Conservation (phyloP, 2,113 vertebrate genomes). For the Amphiprion ocellaris region DNA sequence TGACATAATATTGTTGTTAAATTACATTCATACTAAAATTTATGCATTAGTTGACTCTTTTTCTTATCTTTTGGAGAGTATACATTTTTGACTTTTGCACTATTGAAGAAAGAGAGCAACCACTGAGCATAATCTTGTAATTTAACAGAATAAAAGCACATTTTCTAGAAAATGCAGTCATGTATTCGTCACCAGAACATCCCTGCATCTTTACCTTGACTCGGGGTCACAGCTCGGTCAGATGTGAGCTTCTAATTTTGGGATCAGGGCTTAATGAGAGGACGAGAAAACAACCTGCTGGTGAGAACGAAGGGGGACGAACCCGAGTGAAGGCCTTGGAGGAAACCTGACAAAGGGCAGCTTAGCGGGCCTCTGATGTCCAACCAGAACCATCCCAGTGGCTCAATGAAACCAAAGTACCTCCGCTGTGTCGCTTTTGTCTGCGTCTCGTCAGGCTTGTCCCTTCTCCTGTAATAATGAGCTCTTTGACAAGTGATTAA, state of each 20-base stretch:
- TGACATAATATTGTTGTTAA: too few species aligned
- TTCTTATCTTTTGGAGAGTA: too few species aligned
- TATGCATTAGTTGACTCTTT: too few species aligned
- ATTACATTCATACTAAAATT: too few species aligned
- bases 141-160: not conserved
- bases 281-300: slow-evolving; percentile 72
- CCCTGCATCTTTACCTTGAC: slow-evolving; percentile 18
- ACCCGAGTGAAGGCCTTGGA: slow-evolving; percentile 59
- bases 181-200: not conserved
- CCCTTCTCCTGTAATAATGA: slow-evolving; percentile 58
- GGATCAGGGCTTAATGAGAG: slow-evolving; percentile 80
- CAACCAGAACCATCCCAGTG: slow-evolving; percentile 44
- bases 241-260: slow-evolving; percentile 64
- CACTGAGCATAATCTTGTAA: too few species aligned
- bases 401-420: slow-evolving; percentile 57
- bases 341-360: slow-evolving; percentile 69
- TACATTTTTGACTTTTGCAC: not conserved
- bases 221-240: slow-evolving; percentile 70
- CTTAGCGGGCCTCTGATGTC: slow-evolving; percentile 75
- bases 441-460: slow-evolving; percentile 33
- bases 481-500: slow-evolving; percentile 67
- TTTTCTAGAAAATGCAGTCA: not conserved
- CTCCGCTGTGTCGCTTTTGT: slow-evolving; percentile 68
- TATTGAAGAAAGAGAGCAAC: not conserved
- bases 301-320: slow-evolving; percentile 75